phyloP scores from a whole-genome alignment of 2,888 invertebrate genomes.

The Molorchus minor region DNA sequence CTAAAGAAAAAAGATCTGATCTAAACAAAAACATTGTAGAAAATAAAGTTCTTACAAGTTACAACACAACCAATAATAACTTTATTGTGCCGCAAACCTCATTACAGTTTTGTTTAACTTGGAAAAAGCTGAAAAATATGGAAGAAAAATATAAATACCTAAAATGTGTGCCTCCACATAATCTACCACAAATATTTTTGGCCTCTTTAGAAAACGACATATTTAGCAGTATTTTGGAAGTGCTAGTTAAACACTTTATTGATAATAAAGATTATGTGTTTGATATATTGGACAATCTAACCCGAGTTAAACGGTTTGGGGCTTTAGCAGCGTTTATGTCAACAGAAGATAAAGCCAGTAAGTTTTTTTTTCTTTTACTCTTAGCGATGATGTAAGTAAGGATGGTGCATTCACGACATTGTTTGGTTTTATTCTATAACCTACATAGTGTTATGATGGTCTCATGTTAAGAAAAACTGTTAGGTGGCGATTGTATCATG shows the following conservation, averaged over 20 bases:
- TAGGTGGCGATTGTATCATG: too few species aligned
- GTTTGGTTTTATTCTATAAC: too few species aligned
- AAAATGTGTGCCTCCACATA: conserved; percentile 66
- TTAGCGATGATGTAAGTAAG: not conserved
- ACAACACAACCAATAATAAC: conserved; percentile 41
- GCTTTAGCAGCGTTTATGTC: conserved; percentile 73
- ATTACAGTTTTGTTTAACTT: conserved; percentile 72
- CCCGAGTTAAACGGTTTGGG: conserved; percentile 71
- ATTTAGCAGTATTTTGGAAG: conserved; percentile 69
- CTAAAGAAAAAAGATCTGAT: conserved; percentile 40
- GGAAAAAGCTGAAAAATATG: conserved; percentile 68
- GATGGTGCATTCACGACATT: too few species aligned
- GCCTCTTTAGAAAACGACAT: conserved; percentile 73
- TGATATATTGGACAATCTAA: conserved; percentile 66
- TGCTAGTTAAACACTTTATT: conserved; percentile 64
- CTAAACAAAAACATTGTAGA: conserved; percentile 21
- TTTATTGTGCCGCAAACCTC: conserved; percentile 68
- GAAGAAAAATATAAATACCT: conserved; percentile 69
- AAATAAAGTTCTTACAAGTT: conserved; percentile 34
- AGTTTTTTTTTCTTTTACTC: not conserved
- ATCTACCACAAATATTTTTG: conserved; percentile 71
- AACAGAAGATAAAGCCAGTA: conserved; percentile 22
- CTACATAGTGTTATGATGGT: too few species aligned
- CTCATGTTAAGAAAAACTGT: too few species aligned
- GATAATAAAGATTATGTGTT: conserved; percentile 61